A percentile compares a stretch with the other conserved stretches of the same genome.
Evolutionary conservation across 2,888 invertebrate genomes (phyloP).

Genomic region (Hypselothyrea guttata): DNA sequence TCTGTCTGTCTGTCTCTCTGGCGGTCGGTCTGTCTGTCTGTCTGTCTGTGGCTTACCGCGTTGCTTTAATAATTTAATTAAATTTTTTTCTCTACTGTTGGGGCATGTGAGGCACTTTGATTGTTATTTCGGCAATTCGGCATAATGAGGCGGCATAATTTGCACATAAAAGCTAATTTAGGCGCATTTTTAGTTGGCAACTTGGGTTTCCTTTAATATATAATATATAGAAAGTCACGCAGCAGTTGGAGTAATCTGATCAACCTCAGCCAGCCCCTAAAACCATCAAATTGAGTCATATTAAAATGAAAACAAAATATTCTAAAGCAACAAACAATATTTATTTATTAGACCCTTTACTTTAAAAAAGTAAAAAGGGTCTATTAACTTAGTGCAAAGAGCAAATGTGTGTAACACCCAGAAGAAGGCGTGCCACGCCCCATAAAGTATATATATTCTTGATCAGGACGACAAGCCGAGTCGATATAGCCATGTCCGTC

Average conservation of each 20-base stretch:
- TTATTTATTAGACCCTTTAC: no score
- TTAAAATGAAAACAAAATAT: constrained; percentile 12
- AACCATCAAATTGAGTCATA: constrained; percentile 23
- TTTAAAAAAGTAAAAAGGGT: no score
- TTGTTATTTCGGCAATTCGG: constrained; percentile 66
- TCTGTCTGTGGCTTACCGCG: constrained; percentile 62
- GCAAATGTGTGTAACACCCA: no score
- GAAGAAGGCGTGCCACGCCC: no score
- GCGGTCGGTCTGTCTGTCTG: constrained; percentile 44
- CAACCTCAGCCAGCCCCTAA: constrained; percentile 19
- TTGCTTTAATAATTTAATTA: constrained; percentile 71
- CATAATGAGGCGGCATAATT: constrained; percentile 70
- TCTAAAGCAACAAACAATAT: not conserved
- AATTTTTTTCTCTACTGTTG: constrained; percentile 38
- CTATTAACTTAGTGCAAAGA: no score
- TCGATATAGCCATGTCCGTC: no score
- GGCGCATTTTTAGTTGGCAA: constrained; percentile 56
- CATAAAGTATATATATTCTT: no score
- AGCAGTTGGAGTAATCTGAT: constrained; percentile 21
- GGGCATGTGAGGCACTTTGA: constrained; percentile 48
- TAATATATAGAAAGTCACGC: no score
- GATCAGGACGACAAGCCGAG: no score
- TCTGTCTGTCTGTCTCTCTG: constrained; percentile 31
- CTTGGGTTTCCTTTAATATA: constrained; percentile 45
- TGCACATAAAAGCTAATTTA: constrained; percentile 63